Evolutionary conservation across 1,140 invertebrate genomes (phyloP).

Genomic region (Penaeus vannamei): DNA sequence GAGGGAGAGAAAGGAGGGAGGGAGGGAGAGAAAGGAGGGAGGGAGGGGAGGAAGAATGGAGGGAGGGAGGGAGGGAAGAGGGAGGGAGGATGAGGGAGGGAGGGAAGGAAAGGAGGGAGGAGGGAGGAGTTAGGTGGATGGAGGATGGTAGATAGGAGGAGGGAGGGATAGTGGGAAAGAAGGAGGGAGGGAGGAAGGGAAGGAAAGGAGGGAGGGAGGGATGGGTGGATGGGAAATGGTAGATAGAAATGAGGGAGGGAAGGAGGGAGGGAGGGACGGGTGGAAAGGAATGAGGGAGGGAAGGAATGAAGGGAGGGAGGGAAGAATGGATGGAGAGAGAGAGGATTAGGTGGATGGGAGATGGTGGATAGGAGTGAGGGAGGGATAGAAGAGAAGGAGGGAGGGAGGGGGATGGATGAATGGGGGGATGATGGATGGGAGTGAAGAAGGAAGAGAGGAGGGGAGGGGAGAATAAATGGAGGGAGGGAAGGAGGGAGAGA

Average conservation of each 20-base stretch:
- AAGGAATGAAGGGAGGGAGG: neutral
- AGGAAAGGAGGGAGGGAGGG: neutral
- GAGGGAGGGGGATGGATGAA: too few relatives aligned
- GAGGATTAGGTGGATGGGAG: neutral
- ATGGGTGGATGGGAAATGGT: neutral
- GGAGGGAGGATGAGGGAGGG: neutral
- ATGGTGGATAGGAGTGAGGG: neutral
- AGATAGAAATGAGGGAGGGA: neutral
- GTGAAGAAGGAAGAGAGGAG: neutral
- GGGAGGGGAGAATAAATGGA: neutral
- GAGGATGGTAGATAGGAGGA: constrained; percentile 1
- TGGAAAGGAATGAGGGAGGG: neutral
- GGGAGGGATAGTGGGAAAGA: neutral
- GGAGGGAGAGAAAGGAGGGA: neutral
- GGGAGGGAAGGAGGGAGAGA: neutral
- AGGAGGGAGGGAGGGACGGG: neutral
- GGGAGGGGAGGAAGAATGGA: neutral
- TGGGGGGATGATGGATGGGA: neutral
- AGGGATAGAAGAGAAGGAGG: neutral
- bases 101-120: neutral
- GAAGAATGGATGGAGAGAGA: neutral
- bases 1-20: neutral
- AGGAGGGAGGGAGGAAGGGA: neutral
- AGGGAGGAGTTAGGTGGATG: neutral
- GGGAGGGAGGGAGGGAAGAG: constrained; percentile 19